Evolutionary conservation across 2,888 invertebrate genomes (phyloP).

Genomic region (Mellilla xanthometata): DNA sequence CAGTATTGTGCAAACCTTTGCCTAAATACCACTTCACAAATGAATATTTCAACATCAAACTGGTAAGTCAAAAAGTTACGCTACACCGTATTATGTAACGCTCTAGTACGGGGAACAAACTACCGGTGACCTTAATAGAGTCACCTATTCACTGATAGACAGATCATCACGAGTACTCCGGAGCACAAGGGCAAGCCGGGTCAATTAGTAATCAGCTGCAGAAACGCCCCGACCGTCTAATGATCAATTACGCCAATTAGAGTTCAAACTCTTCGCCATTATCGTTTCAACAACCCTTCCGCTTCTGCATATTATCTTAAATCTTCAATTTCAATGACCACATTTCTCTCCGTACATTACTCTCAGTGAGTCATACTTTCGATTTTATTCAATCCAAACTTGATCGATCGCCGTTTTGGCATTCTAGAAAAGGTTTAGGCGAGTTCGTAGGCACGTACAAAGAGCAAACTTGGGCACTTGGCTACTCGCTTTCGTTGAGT

Average conservation of each 20-base stretch:
- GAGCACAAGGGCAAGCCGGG: constrained; percentile 56
- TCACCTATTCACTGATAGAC: constrained; percentile 22
- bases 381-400: constrained; percentile 20
- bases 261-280: constrained; percentile 71
- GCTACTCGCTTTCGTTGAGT: constrained; percentile 38
- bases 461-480: constrained; percentile 25
- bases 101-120: constrained; percentile 5
- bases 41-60: constrained; percentile 13
- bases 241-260: constrained; percentile 70
- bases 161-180: constrained; percentile 7
- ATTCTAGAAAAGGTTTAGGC: constrained; percentile 13
- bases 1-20: constrained; percentile 8
- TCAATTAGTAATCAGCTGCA: constrained; percentile 76
- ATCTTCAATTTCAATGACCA: constrained; percentile 20
- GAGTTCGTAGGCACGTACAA: constrained; percentile 30
- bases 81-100: constrained; percentile 13
- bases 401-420: constrained; percentile 17
- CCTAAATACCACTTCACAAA: constrained; percentile 7
- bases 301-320: constrained; percentile 24
- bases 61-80: constrained; percentile 11
- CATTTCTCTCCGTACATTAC: constrained; percentile 20
- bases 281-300: constrained; percentile 56
- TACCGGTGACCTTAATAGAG: constrained; percentile 19
- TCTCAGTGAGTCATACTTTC: constrained; percentile 25
- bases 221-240: constrained; percentile 59